Conservation (phyloP, 2,113 vertebrate species). For the Amblyopsis rosae region DNA sequence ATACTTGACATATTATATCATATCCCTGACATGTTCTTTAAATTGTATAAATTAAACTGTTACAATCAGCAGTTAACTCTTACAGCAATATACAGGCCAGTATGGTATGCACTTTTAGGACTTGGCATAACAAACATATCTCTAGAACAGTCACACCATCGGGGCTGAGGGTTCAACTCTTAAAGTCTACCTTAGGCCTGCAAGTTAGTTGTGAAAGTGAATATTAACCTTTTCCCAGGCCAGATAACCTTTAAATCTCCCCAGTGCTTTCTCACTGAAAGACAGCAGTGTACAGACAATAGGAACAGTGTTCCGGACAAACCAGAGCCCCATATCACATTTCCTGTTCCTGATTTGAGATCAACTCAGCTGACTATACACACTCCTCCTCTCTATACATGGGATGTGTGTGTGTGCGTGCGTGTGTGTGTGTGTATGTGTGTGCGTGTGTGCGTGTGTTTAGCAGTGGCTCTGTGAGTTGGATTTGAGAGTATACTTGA, state of each 20-base stretch:
- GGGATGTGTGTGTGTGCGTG: background rate
- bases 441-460: conserved; percentile 9
- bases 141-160: conserved; percentile 6
- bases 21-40: background rate
- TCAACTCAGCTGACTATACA: conserved; percentile 71
- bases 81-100: background rate
- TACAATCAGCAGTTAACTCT: background rate
- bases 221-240: conserved; percentile 58
- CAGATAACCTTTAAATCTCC: conserved; percentile 72
- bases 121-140: conserved; percentile 12
- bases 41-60: background rate
- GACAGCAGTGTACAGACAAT: conserved; percentile 62
- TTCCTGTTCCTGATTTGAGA: conserved; percentile 76
- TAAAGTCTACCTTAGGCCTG: conserved; percentile 17
- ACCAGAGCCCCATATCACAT: conserved; percentile 65
- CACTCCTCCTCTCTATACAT: conserved; percentile 47
- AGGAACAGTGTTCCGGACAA: conserved; percentile 64
- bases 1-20: too few species aligned
- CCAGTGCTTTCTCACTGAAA: conserved; percentile 59
- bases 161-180: conserved; percentile 9
- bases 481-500: background rate
- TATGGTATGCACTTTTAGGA: background rate
- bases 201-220: conserved; percentile 39
- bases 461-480: background rate
- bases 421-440: conserved; percentile 18